phyloP scores from a whole-genome alignment of 1,140 invertebrate species.

The Leptinotarsa lineolata region DNA sequence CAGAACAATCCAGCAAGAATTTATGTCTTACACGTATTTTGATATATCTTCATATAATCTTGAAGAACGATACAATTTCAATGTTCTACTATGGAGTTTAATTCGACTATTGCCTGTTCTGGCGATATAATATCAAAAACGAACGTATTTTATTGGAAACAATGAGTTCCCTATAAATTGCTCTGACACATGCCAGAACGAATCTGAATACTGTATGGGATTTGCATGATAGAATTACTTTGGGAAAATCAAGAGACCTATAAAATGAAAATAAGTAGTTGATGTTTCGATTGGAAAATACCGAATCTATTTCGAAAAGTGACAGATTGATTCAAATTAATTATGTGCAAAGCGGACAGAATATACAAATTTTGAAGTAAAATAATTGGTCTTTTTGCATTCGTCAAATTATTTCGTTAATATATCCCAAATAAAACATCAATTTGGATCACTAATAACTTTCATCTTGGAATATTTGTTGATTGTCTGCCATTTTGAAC shows the following conservation, averaged over 20 bases:
- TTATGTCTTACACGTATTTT: slow-evolving; percentile 1
- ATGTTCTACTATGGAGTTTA: slow-evolving; percentile 10
- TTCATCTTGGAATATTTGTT: no score
- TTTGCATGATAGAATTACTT: background rate
- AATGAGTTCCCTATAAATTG: slow-evolving; percentile 17
- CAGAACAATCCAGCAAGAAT: background rate
- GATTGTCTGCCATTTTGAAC: no score
- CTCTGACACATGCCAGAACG: slow-evolving; percentile 15
- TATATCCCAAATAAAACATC: no score
- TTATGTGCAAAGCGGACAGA: no score
- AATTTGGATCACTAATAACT: no score
- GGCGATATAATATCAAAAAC: slow-evolving; percentile 18
- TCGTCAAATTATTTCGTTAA: no score
- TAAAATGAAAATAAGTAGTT: no score
- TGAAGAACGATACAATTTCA: slow-evolving; percentile 10
- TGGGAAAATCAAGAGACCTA: background rate
- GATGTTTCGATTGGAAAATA: no score
- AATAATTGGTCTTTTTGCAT: no score
- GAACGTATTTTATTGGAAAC: slow-evolving; percentile 18
- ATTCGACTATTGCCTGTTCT: slow-evolving; percentile 22
- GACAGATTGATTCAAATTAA: no score
- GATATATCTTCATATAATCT: slow-evolving; percentile 12
- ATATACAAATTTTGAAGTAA: no score
- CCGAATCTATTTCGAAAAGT: no score
- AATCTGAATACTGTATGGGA: slow-evolving; percentile 11